phyloP scores from a whole-genome alignment of 2,888 invertebrate genomes.

The Apomyelois bistriatella region DNA sequence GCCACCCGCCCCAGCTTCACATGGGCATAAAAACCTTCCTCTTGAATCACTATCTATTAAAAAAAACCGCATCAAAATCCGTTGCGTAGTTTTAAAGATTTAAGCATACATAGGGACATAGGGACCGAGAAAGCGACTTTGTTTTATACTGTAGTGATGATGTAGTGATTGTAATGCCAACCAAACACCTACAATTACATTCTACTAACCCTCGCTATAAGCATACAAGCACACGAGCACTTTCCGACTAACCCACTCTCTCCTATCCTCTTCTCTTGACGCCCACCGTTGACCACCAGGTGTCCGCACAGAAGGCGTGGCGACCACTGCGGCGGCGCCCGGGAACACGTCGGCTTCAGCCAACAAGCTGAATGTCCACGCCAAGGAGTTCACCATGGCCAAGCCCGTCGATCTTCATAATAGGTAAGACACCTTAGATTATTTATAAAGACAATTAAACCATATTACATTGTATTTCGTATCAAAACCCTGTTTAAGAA shows the following conservation, averaged over 20 bases:
- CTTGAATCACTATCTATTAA: too few species aligned
- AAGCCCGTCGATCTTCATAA: conserved; percentile 78
- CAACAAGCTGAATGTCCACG: conserved; percentile 91
- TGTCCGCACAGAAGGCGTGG: conserved; percentile 81
- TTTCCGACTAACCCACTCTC: conserved; percentile 22
- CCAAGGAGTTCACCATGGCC: conserved; percentile 93
- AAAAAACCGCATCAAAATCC: too few species aligned
- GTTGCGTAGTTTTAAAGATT: too few species aligned
- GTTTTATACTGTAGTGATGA: too few species aligned
- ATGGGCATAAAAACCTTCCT: too few species aligned
- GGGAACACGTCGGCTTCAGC: conserved; percentile 41
- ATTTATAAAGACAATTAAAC: too few species aligned
- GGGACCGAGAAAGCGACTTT: too few species aligned
- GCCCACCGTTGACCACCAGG: conserved; percentile 75
- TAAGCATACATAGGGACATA: too few species aligned
- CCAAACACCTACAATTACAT: conserved; percentile 7
- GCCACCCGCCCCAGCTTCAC: too few species aligned
- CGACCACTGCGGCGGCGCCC: conserved; percentile 52
- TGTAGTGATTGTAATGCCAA: background rate
- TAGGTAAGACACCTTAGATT: conserved; percentile 55
- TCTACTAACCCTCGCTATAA: background rate
- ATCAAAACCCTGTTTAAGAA: too few species aligned
- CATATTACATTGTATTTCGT: too few species aligned
- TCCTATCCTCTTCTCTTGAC: conserved; percentile 68
- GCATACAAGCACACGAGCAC: conserved; percentile 10